Evolutionary conservation across 2,113 vertebrate species (phyloP).

Genomic region (Nothocercus julius): DNA sequence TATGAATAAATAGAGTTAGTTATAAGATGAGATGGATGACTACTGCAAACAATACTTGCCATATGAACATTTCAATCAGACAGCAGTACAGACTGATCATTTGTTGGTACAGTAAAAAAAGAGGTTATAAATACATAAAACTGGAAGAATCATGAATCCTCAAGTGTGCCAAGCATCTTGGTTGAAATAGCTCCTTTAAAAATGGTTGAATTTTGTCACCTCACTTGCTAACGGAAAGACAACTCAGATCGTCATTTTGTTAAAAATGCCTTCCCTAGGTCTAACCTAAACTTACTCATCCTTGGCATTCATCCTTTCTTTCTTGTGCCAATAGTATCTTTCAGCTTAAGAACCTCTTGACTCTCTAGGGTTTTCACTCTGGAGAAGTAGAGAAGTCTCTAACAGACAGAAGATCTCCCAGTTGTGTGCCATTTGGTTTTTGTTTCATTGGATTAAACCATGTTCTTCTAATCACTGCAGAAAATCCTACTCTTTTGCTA

Average conservation of each 20-base stretch:
- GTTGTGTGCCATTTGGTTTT: background rate
- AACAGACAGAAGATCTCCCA: background rate
- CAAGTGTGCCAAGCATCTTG: background rate
- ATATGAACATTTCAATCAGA: background rate
- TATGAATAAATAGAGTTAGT: background rate
- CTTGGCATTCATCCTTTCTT: background rate
- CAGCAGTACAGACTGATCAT: background rate
- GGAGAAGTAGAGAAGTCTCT: background rate
- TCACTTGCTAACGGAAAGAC: background rate
- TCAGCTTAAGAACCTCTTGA: background rate
- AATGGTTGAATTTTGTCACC: background rate
- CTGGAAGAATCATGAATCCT: background rate
- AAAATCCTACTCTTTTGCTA: slow-evolving; percentile 33
- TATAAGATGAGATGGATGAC: background rate
- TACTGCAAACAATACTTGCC: background rate
- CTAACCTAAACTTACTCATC: background rate
- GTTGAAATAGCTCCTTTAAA: background rate
- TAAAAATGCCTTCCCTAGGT: background rate
- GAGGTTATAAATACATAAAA: background rate
- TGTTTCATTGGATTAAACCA: slow-evolving; percentile 10
- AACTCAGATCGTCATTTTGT: background rate
- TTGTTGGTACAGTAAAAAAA: background rate
- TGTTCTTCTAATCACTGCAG: slow-evolving; percentile 27
- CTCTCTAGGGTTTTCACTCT: background rate
- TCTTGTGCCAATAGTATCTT: background rate